Percentiles rank a stretch among this genome's conserved stretches.
Evolutionary conservation across 2,888 invertebrate genomes (phyloP).

Genomic region (Lutraria lutraria): DNA sequence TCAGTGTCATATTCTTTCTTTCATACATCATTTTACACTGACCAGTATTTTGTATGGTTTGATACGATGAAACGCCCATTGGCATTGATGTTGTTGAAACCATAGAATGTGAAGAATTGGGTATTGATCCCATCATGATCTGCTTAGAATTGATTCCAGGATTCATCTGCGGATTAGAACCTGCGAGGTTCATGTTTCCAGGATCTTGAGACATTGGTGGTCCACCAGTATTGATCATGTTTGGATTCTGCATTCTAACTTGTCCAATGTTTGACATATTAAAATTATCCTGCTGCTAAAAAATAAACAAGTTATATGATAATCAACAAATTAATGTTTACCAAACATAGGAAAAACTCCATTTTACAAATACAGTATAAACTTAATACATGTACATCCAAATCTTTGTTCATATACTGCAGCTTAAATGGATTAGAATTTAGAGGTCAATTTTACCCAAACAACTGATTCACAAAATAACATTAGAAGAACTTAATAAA

Average conservation of each 20-base stretch:
- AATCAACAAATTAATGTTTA: no score
- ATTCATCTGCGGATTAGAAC: constrained; percentile 50
- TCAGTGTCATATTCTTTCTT: no score
- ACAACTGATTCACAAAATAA: no score
- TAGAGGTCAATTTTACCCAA: no score
- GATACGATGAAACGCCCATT: not conserved
- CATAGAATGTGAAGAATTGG: constrained; percentile 54
- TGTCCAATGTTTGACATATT: constrained; percentile 26
- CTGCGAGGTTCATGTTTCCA: constrained; percentile 39
- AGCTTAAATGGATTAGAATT: no score
- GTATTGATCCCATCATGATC: constrained; percentile 46
- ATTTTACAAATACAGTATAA: no score
- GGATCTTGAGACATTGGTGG: constrained; percentile 42
- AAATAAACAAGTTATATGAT: not conserved
- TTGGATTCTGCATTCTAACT: constrained; percentile 23
- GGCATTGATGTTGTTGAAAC: constrained; percentile 24
- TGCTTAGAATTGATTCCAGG: constrained; percentile 57
- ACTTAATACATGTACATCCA: no score
- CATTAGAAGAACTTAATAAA: no score
- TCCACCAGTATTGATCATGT: constrained; percentile 26
- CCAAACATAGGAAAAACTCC: no score
- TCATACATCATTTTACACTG: not conserved
- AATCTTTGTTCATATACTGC: no score
- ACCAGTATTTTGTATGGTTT: constrained; percentile 1
- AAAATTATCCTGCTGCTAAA: constrained; percentile 21